Evolutionary conservation across 1,140 invertebrate genomes (phyloP).

Genomic region (Pinna nobilis): DNA sequence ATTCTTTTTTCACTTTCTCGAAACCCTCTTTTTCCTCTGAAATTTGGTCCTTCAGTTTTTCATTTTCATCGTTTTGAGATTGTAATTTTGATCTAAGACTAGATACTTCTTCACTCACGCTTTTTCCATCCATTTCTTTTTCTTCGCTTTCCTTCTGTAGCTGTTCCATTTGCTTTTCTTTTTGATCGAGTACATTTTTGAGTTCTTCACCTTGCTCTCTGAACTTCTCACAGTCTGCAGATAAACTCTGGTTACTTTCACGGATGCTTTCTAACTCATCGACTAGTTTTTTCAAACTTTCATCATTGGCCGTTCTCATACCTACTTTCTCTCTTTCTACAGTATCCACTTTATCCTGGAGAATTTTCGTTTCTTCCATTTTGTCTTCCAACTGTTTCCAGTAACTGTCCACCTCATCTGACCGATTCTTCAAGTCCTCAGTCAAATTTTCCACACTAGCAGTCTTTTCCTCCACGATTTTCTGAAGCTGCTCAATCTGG

Average conservation of each 20-base stretch:
- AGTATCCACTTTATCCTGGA: too few relatives aligned
- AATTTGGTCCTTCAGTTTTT: constrained; percentile 14
- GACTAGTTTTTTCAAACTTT: too few relatives aligned
- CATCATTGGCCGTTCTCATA: too few relatives aligned
- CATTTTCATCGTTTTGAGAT: constrained; percentile 21
- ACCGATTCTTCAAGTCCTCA: neutral
- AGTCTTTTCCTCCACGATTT: neutral
- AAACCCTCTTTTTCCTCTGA: constrained; percentile 18
- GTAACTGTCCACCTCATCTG: too few relatives aligned
- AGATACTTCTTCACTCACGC: constrained; percentile 15
- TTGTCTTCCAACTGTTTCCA: too few relatives aligned
- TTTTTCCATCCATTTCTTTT: constrained; percentile 2
- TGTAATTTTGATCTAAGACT: constrained; percentile 25
- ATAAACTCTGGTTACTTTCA: too few relatives aligned
- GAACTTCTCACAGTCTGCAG: too few relatives aligned
- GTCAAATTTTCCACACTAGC: constrained; percentile 6
- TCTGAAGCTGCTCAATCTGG: neutral
- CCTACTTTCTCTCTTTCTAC: too few relatives aligned
- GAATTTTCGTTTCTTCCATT: too few relatives aligned
- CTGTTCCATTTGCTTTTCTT: neutral
- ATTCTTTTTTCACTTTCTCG: neutral
- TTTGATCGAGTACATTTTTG: neutral
- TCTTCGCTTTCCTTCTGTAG: neutral
- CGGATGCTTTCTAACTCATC: too few relatives aligned
- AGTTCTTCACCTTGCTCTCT: neutral